phyloP scores from a whole-genome alignment of 2,888 invertebrate genomes.

The Trachelus tabidus region DNA sequence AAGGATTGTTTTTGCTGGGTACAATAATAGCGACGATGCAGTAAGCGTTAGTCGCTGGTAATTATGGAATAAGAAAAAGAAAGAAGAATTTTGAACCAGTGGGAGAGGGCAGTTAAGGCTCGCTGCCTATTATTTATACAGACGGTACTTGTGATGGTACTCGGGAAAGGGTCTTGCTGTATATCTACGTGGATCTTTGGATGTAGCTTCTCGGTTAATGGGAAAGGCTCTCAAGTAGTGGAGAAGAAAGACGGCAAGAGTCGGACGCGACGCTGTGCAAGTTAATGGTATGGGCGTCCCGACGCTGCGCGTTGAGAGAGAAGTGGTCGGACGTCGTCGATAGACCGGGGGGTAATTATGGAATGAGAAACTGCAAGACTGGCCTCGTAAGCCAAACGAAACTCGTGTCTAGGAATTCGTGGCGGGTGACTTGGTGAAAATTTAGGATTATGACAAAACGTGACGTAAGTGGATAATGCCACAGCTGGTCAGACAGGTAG shows the following conservation, averaged over 20 bases:
- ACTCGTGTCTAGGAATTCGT: neutral
- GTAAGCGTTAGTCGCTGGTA: neutral
- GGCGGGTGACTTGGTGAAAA: neutral
- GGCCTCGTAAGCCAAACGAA: neutral
- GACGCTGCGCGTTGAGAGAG: neutral
- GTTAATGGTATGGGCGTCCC: neutral
- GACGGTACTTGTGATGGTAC: neutral
- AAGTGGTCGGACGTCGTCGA: neutral
- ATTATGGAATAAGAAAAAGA: neutral
- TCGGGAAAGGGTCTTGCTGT: neutral
- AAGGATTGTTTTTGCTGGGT: constrained; percentile 46
- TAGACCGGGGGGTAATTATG: neutral
- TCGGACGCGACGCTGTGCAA: neutral
- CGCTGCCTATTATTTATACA: neutral
- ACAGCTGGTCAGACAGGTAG: neutral
- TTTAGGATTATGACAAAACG: neutral
- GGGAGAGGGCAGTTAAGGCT: neutral
- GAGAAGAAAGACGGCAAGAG: neutral
- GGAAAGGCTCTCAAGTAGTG: neutral
- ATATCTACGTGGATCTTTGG: no score
- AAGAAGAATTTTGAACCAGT: neutral
- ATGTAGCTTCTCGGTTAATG: neutral
- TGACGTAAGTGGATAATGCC: neutral
- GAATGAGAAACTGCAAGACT: neutral
- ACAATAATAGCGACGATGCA: constrained; percentile 40